These are phyloP conservation scores for Cephus runcator DNA, from an alignment of 2,888 invertebrate species.

Conservation along the genomic window DNA sequence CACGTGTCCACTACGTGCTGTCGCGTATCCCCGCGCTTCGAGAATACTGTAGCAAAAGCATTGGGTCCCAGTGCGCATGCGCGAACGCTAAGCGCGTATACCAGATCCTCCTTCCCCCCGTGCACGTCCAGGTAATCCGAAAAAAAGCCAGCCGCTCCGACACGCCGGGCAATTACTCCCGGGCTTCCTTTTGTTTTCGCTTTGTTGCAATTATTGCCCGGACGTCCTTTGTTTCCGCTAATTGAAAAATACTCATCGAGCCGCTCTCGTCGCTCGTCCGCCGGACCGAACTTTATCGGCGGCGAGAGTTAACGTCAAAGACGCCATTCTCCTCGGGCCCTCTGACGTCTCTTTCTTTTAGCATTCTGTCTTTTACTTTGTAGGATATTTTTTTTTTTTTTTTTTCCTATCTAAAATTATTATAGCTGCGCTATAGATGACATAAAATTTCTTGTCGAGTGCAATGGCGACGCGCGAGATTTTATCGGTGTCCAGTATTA, in stretches of 20 bases:
- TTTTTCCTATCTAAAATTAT: background rate
- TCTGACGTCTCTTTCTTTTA: constrained; percentile 4
- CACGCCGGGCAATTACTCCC: constrained; percentile 46
- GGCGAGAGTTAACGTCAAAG: constrained; percentile 23
- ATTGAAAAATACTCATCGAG: constrained; percentile 50
- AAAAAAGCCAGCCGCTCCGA: constrained; percentile 20
- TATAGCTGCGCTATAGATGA: background rate
- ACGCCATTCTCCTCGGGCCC: background rate
- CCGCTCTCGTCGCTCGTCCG: constrained; percentile 11
- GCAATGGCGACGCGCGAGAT: background rate
- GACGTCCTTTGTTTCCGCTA: constrained; percentile 48
- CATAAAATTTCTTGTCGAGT: background rate
- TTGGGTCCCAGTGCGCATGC: background rate
- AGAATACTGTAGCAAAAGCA: background rate
- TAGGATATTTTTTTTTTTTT: constrained; percentile 9
- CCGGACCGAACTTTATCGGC: constrained; percentile 29
- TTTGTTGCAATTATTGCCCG: constrained; percentile 52
- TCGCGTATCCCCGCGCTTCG: background rate
- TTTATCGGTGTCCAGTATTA: background rate
- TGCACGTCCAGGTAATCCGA: background rate
- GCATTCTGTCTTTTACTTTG: background rate
- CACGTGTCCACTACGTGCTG: background rate
- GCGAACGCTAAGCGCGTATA: background rate
- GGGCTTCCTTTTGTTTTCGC: constrained; percentile 44
- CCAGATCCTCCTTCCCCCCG: background rate